A percentile compares a stretch with the other conserved stretches of the same genome.
These are phyloP conservation scores for Rhabdornis inornatus DNA, from an alignment of 2,113 vertebrate species.

Conservation along the genomic window DNA sequence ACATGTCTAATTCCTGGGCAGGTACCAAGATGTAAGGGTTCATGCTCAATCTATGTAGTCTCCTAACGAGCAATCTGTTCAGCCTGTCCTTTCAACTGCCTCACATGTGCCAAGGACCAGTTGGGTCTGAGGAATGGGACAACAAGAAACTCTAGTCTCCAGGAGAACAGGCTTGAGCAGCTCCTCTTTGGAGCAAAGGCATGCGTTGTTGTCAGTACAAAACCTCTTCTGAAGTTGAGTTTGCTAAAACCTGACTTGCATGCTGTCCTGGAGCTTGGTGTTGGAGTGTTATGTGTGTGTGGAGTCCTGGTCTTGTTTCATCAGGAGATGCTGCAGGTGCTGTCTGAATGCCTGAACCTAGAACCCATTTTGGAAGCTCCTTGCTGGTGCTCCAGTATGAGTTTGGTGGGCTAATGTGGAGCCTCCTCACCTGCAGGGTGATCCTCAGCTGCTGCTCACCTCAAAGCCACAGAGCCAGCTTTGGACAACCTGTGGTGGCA, in stretches of 20 bases:
- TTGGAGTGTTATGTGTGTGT: neutral
- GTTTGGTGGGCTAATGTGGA: neutral
- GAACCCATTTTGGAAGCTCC: neutral
- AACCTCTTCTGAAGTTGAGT: neutral
- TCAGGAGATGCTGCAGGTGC: neutral
- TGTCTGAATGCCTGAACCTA: neutral
- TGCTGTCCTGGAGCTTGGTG: neutral
- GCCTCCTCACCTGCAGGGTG: neutral
- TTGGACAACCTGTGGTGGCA: neutral
- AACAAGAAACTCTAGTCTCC: neutral
- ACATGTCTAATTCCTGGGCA: neutral
- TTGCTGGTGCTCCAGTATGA: neutral
- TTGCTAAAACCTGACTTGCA: neutral
- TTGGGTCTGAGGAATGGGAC: neutral
- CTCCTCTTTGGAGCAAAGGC: neutral
- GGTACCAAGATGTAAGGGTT: neutral
- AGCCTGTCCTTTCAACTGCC: neutral
- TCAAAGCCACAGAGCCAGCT: neutral
- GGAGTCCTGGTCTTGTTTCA: neutral
- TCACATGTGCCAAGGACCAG: neutral
- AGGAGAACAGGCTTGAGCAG: neutral
- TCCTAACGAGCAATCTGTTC: neutral
- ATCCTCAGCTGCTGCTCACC: neutral
- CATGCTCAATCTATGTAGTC: neutral
- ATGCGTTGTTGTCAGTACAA: neutral